phyloP scores from a whole-genome alignment of 2,888 invertebrate genomes.

The Drosophila vallismaia region DNA sequence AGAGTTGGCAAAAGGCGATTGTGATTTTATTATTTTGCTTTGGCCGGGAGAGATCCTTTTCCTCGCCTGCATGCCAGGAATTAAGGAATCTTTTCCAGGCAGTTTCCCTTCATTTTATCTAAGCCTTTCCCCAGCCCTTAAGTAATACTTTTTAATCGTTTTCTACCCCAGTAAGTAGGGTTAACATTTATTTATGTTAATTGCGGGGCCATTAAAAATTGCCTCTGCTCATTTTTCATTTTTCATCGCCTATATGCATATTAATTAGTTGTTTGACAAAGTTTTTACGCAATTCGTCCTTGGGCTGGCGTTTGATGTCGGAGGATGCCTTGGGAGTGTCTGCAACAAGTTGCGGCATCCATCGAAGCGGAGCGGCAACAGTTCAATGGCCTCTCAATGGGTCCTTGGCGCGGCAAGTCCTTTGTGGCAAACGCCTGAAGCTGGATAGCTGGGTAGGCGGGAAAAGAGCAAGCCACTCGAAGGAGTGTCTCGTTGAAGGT shows the following conservation, averaged over 20 bases:
- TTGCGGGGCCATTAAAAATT: conserved; percentile 35
- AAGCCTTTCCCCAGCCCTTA: background rate
- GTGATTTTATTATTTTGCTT: background rate
- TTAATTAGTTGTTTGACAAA: conserved; percentile 50
- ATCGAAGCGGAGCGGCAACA: conserved; percentile 3
- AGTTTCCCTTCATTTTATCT: background rate
- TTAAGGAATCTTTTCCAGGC: background rate
- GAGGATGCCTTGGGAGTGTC: conserved; percentile 17
- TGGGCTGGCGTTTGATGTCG: conserved; percentile 32
- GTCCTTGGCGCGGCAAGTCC: conserved; percentile 21
- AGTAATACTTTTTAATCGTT: conserved; percentile 5
- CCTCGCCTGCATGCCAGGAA: background rate
- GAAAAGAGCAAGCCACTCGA: conserved; percentile 21
- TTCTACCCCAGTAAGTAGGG: background rate
- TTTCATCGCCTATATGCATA: conserved; percentile 39
- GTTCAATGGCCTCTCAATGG: conserved; percentile 50
- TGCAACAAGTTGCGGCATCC: conserved; percentile 52
- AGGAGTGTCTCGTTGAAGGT: conserved; percentile 49
- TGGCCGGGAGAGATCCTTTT: background rate
- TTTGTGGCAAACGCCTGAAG: conserved; percentile 24
- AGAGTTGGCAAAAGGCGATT: background rate
- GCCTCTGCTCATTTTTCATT: conserved; percentile 19
- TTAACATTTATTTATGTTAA: conserved; percentile 53
- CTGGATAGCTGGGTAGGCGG: background rate
- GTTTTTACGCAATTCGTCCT: conserved; percentile 39